Base-by-base conservation (phyloP, 1,140 invertebrate species). In the Leptoteleia sp. region DNA sequence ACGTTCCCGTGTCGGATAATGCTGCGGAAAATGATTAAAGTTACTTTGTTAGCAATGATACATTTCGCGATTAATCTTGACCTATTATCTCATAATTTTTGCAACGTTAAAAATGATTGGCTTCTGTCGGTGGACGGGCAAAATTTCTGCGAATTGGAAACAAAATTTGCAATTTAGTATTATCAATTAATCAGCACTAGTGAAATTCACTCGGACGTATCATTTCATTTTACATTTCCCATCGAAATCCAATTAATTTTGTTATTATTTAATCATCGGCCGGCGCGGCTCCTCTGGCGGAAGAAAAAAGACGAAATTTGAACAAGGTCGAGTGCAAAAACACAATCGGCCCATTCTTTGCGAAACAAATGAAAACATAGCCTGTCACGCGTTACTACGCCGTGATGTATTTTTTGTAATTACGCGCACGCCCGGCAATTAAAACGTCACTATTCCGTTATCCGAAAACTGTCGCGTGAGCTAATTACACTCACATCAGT, bases 401-500 rank as follows among this genome's bases (percentile, higher is more conserved):
- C 16, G 25, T 31, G 43, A 52, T 35, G 9, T 43, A 43, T 61
- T 71, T 61, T 70, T 70, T 52, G 65, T 52, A 70, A 70, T 59
- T 70, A 61, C 43, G 45, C 17, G 37, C 22, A 45, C 43, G 27
- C 9, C 8, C 22, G 29, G 47, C 67, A 72, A 62, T 62, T 62
- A 62, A 62, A 72, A 62, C 40, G 57, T 62, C 68, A 31, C 57
- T 55, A 19, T 9, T 45, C 15, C 16, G 33, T 54, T 61, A 62
- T 62, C 59, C 29, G 50, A 73, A 73, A 64, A 73, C 50, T 73
- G 48, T 47, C 70, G 31, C 33, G 57, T 8, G 17, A 73, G 31
- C 70, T 73, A 73, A 73, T 73, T 73, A 75, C 71, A 59, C 37
- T 59, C 71, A 65, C 61, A 50, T 59, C 43, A 61, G 42, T 59